These are phyloP conservation scores for Hyperoodon ampullatus DNA, from an alignment of 2,113 vertebrate species.

Conservation along the genomic window DNA sequence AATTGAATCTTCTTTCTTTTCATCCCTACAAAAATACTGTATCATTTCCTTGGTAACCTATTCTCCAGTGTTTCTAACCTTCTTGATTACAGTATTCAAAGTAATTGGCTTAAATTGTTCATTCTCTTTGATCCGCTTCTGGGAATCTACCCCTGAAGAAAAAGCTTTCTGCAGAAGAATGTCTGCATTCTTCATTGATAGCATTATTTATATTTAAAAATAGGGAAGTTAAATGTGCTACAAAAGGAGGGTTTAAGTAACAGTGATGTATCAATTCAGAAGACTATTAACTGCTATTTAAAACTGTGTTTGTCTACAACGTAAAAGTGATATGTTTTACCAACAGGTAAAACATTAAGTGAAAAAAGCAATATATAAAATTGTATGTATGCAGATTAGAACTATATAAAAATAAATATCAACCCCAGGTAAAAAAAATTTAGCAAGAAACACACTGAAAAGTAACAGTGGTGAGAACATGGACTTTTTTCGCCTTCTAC, in stretches of 20 bases:
- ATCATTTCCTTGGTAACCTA: slow-evolving; percentile 45
- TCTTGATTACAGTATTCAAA: slow-evolving; percentile 59
- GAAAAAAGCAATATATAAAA: slow-evolving; percentile 1
- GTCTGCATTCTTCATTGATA: background rate
- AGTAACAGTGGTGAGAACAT: background rate
- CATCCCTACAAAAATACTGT: background rate
- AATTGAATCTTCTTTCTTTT: slow-evolving; percentile 30
- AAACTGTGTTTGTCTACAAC: background rate
- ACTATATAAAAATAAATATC: slow-evolving; percentile 22
- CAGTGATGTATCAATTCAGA: background rate
- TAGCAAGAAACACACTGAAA: background rate
- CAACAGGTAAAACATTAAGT: background rate
- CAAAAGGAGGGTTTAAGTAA: background rate
- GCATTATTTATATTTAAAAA: slow-evolving; percentile 20
- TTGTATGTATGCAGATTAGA: background rate
- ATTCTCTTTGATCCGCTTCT: slow-evolving; percentile 43
- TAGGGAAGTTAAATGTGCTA: background rate
- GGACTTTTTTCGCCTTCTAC: background rate
- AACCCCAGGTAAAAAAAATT: background rate
- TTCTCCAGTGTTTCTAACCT: slow-evolving; percentile 25
- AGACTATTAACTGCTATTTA: background rate
- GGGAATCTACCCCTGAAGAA: slow-evolving; percentile 39
- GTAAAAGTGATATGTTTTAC: background rate
- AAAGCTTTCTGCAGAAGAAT: slow-evolving; percentile 8
- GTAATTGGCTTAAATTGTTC: slow-evolving; percentile 61